These are phyloP conservation scores for Jordanella pulchra DNA, from an alignment of 2,797 vertebrate genomes.

Conservation along the genomic window DNA sequence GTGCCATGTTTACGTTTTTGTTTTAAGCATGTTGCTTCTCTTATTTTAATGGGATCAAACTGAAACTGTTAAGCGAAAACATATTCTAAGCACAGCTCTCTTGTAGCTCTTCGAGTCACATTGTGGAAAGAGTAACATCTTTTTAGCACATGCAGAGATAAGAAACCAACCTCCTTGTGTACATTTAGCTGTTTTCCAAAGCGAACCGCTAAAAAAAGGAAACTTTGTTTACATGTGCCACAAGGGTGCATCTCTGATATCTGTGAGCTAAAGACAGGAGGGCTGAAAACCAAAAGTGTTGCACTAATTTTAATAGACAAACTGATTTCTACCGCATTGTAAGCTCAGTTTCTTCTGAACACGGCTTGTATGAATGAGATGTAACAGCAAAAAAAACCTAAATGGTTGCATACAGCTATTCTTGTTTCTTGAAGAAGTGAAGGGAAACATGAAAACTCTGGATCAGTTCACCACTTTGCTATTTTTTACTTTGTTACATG, in stretches of 20 bases:
- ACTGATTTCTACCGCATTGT: slow-evolving; percentile 11
- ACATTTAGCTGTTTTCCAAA: slow-evolving; percentile 32
- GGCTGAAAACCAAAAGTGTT: slow-evolving; percentile 64
- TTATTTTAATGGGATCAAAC: slow-evolving; percentile 7
- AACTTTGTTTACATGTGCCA: slow-evolving; percentile 27
- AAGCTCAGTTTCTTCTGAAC: slow-evolving; percentile 7
- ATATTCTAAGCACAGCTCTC: background rate
- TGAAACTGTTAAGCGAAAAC: slow-evolving; percentile 49
- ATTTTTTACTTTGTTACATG: background rate
- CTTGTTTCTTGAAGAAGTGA: background rate
- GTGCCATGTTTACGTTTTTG: slow-evolving; percentile 57
- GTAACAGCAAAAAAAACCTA: slow-evolving; percentile 1
- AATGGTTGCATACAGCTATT: background rate
- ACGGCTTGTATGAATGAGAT: slow-evolving; percentile 7
- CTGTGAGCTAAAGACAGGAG: slow-evolving; percentile 45
- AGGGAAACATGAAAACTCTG: background rate
- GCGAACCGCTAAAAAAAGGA: background rate
- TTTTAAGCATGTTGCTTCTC: slow-evolving; percentile 5
- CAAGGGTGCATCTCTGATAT: slow-evolving; percentile 24
- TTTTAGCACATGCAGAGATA: slow-evolving; percentile 30
- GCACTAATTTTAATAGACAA: slow-evolving; percentile 42
- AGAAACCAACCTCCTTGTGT: slow-evolving; percentile 38
- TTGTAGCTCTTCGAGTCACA: slow-evolving; percentile 24
- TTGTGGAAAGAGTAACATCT: background rate
- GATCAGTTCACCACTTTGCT: slow-evolving; percentile 5